Base-by-base conservation (phyloP, 1,140 invertebrate species). In the Drosophila bocqueti region DNA sequence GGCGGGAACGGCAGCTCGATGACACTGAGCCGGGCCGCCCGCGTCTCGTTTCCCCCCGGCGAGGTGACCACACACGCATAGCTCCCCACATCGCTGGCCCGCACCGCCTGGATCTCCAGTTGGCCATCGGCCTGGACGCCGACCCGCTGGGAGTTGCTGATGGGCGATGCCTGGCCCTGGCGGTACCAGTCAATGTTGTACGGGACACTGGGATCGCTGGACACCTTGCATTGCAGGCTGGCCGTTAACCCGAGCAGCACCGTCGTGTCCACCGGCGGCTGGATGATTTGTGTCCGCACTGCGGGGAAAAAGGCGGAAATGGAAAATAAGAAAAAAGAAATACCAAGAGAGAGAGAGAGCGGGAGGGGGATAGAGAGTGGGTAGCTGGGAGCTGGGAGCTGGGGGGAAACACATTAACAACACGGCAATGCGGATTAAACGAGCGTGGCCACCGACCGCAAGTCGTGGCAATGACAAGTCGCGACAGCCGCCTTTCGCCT, bases 1-100 rank as follows among this genome's bases (percentile, higher is more conserved):
- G 99, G 98, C 24, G 97, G 95, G 92, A 97, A 98, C 1, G 99
- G 99, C 61, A 99, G 93, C 93, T 99, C 99, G 73, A 99, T 98
- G 76, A 99, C 97, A 86, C 96, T 96, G 21, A 99, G 94, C 47
- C 95, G 94, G 0, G 98, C 98, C 24, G 95, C 95, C 16, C 98
- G 95, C 3, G 97, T 97, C 93, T 99, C 98, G 93, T 98, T 98
- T 36, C 98, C 98, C 43, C 97, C 98, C 26, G 96, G 95, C 21
- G 98, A 99, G 61, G 94, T 95, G 6, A 93, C 97, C 29, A 96
- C 94, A 93, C 97, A 98, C 21, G 95, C 95, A 93, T 97, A 98
- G 59, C 96, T 95, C 13, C 97, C 97, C 16, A 97, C 97, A 92
- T 98, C 97, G 36, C 95, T 95, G 4, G 97, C 96, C 42, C 97